Evolutionary conservation across 2,888 invertebrate genomes (phyloP).

Genomic region (Drosophila setosimentum): DNA sequence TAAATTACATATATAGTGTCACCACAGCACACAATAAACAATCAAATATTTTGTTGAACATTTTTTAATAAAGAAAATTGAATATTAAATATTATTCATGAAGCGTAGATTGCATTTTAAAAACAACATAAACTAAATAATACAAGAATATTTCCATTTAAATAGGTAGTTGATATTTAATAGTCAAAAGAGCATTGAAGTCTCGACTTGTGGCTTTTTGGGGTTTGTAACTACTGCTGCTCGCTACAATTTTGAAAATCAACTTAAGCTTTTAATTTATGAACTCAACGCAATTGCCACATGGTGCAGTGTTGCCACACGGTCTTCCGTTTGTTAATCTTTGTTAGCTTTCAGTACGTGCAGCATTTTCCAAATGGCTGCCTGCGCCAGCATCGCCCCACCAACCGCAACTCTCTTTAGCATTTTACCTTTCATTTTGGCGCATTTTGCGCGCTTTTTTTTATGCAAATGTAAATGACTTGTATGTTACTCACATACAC

Average conservation of each 20-base stretch:
- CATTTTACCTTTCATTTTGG: constrained; percentile 25
- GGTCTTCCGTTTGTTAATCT: constrained; percentile 49
- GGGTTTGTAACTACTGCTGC: not conserved
- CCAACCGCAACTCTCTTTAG: not conserved
- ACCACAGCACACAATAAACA: not conserved
- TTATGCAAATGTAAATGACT: constrained; percentile 68
- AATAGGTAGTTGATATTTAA: not conserved
- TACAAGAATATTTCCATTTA: not conserved
- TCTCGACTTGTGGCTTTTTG: not conserved
- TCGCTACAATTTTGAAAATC: constrained; percentile 11
- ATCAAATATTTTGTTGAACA: not conserved
- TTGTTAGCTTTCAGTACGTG: constrained; percentile 62
- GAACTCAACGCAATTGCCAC: constrained; percentile 28
- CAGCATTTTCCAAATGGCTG: constrained; percentile 51
- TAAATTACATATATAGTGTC: not conserved
- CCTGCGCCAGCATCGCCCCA: not conserved
- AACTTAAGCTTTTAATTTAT: constrained; percentile 12
- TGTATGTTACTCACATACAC: constrained; percentile 8
- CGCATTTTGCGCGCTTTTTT: constrained; percentile 47
- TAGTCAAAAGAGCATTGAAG: not conserved
- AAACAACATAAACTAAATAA: not conserved
- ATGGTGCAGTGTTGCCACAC: constrained; percentile 28
- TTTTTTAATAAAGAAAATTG: not conserved
- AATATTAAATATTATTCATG: not conserved
- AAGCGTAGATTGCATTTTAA: not conserved